Conservation (phyloP, 2,113 vertebrate genomes). For the Anoplopoma fimbria region DNA sequence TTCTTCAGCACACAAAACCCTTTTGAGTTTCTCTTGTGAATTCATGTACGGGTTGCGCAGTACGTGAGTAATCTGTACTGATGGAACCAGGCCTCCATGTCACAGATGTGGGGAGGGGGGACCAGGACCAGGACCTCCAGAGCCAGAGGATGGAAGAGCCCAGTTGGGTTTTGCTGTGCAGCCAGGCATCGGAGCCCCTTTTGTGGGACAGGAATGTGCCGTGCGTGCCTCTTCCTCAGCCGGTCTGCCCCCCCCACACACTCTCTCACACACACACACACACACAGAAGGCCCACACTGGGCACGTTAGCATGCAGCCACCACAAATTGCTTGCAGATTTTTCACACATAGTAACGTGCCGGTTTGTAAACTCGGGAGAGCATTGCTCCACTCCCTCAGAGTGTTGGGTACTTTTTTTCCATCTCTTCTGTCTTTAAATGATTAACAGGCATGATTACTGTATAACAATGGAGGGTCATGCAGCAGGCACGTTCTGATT, state of each 20-base stretch:
- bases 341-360: conserved; percentile 86
- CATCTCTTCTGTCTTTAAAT: conserved; percentile 8
- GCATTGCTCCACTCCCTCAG: background rate
- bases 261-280: background rate
- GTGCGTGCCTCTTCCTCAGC: conserved; percentile 70
- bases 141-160: conserved; percentile 18
- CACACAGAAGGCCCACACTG: conserved; percentile 41
- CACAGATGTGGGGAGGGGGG: background rate
- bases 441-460: conserved; percentile 56
- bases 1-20: background rate
- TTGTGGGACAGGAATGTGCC: conserved; percentile 73
- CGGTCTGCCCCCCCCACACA: conserved; percentile 21
- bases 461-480: conserved; percentile 32
- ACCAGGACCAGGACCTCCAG: background rate
- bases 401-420: conserved; percentile 5
- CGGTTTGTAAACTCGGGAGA: conserved; percentile 80
- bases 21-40: background rate
- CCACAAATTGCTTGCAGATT: conserved; percentile 88
- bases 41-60: background rate
- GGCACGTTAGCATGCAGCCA: conserved; percentile 76
- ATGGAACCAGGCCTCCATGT: conserved; percentile 1
- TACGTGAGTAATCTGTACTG: background rate
- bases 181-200: conserved; percentile 55
- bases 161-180: conserved; percentile 26
- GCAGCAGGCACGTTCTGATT: conserved; percentile 36